A percentile compares a stretch with the other conserved stretches of the same genome.
These are phyloP conservation scores for Andrena camellia DNA, from an alignment of 2,888 invertebrate species.

Conservation along the genomic window DNA sequence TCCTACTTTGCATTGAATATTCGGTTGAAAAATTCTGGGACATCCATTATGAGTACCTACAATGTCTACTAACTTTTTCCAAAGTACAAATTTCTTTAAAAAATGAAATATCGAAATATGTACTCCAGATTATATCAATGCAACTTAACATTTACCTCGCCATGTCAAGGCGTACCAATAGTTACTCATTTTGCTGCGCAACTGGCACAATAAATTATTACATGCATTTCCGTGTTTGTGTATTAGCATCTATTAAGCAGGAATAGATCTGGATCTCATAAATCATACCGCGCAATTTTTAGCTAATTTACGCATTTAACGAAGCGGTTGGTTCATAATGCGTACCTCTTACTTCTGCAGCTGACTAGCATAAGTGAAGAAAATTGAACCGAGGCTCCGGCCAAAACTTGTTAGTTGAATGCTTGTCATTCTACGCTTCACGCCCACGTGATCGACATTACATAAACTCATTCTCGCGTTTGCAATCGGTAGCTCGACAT, in stretches of 20 bases:
- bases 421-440: slow-evolving; percentile 4
- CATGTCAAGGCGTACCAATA: neutral
- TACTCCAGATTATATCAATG: neutral
- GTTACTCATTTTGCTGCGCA: slow-evolving; percentile 3
- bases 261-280: slow-evolving; percentile 39
- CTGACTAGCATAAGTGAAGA: slow-evolving; percentile 44
- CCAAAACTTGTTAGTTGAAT: slow-evolving; percentile 37
- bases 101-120: neutral
- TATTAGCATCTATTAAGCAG: slow-evolving; percentile 8
- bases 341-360: slow-evolving; percentile 20
- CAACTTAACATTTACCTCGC: neutral
- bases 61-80: no score
- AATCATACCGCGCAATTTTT: slow-evolving; percentile 36
- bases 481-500: neutral
- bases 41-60: no score
- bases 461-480: neutral
- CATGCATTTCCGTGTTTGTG: slow-evolving; percentile 3
- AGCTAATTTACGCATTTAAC: slow-evolving; percentile 27
- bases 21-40: no score
- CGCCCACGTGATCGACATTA: neutral
- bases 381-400: slow-evolving; percentile 9
- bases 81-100: no score
- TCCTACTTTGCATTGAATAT: no score
- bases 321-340: slow-evolving; percentile 35
- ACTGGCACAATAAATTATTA: slow-evolving; percentile 34